Evolutionary conservation across 2,797 vertebrate genomes (phyloP), one percentile per base, ranked within the genome.

Genomic region (Rhodeus uyekii): DNA sequence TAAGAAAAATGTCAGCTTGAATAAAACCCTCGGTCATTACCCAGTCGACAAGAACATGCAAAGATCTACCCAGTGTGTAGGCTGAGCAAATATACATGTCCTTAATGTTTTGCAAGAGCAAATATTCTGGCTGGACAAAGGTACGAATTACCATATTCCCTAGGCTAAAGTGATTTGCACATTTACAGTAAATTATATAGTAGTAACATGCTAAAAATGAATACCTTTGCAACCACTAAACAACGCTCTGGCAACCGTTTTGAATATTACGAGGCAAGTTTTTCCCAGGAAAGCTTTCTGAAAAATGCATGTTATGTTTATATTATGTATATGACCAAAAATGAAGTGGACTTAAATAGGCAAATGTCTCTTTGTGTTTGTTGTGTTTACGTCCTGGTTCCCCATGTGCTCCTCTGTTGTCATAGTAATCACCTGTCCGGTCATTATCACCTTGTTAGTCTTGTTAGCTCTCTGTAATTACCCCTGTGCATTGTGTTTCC

Each of bases 81-180:
- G 34, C 46, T 74, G 44, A 74, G 34, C 58, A 81, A 81, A 81
- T 63, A 73, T 22, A 58, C 42, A 58, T 55, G 24, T 4, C 48
- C 64, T 63, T 36, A 36, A 64, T 48, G 14, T 13, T n/a, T 44
- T 19, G 34, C 18, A 55, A 27, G 36, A 58, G n/a, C 60, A 36
- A 29, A 24, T 42, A 39, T 38, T 13, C 3, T n/a, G n/a, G 48
- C 32, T 63, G 39, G 39, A 63, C 27, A 46, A 63, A 77, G 16
- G 42, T 53, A 27, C 4, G 2, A 67, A 50, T 19, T 13, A 32
- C 32, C 19, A 22, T 69, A 10, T 72, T 72, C 2, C 3, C 8
- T 18, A 5, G 68, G 5, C 12, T 34, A 69, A 44, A 6, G 12
- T 67, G 27, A 46, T 53, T 58, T 12, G 24, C 3, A 27, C 2